phyloP scores from a whole-genome alignment of 2,797 vertebrate species.

The Percopsis omiscomaycus region DNA sequence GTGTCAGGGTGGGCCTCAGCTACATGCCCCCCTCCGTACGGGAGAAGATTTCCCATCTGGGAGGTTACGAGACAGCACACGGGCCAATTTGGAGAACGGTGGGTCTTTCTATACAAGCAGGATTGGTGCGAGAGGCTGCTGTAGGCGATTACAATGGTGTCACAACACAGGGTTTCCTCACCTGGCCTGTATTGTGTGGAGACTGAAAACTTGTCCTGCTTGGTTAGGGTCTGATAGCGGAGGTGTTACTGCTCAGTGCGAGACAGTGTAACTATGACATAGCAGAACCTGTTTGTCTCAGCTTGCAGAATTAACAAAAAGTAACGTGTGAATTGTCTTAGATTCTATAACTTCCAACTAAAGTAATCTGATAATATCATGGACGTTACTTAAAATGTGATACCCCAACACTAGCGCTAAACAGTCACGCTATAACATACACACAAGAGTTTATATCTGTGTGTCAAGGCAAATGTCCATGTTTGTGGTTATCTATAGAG shows the following conservation, averaged over 20 bases:
- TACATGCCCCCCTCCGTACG: constrained; percentile 53
- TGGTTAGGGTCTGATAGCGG: constrained; percentile 23
- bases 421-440: too few species aligned
- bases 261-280: background rate
- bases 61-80: constrained; percentile 51
- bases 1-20: constrained; percentile 57
- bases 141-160: constrained; percentile 49
- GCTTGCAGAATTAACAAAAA: background rate
- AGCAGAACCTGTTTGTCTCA: background rate
- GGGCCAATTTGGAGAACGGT: constrained; percentile 45
- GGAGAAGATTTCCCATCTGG: constrained; percentile 60
- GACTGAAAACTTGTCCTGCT: constrained; percentile 32
- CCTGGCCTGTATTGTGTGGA: constrained; percentile 32
- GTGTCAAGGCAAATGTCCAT: too few species aligned
- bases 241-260: constrained; percentile 29
- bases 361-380: too few species aligned
- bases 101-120: constrained; percentile 48
- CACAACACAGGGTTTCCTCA: constrained; percentile 41
- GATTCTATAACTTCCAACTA: too few species aligned
- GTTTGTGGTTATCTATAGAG: too few species aligned
- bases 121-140: constrained; percentile 43
- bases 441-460: too few species aligned
- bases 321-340: too few species aligned
- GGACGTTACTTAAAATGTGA: too few species aligned
- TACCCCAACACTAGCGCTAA: too few species aligned